Conservation (phyloP, 2,113 vertebrate genomes). For the Colaptes auratus region DNA sequence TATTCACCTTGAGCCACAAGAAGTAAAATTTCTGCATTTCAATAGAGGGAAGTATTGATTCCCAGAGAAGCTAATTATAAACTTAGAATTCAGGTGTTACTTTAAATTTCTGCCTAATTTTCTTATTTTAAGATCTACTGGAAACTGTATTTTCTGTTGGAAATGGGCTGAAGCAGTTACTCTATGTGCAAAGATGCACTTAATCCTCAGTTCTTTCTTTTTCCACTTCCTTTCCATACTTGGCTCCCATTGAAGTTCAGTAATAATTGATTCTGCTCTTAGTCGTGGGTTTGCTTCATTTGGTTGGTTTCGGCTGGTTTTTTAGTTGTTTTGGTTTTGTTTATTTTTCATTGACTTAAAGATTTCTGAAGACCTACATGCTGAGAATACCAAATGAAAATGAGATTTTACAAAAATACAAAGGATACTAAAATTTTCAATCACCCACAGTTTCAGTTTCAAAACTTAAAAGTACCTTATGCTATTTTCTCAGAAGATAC, state of each 20-base stretch:
- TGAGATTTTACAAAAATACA: neutral
- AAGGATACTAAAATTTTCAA: neutral
- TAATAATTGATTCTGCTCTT: neutral
- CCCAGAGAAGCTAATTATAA: neutral
- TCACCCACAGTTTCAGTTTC: neutral
- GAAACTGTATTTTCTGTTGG: neutral
- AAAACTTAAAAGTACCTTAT: neutral
- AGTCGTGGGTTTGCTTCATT: neutral
- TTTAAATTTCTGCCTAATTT: neutral
- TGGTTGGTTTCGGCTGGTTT: too few species aligned
- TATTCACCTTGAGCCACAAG: neutral
- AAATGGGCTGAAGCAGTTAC: neutral
- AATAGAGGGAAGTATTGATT: neutral
- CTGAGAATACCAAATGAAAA: neutral
- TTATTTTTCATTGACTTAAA: neutral
- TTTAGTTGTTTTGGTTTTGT: too few species aligned
- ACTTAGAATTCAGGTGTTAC: neutral
- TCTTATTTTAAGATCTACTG: neutral
- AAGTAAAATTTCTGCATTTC: neutral
- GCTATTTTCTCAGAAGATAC: too few species aligned
- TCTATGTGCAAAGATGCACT: neutral
- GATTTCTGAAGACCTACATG: neutral
- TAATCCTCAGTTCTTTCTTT: neutral
- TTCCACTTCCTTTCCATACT: neutral
- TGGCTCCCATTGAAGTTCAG: neutral